Conservation (phyloP, 2,888 invertebrate species). For the Pollenia labialis region DNA sequence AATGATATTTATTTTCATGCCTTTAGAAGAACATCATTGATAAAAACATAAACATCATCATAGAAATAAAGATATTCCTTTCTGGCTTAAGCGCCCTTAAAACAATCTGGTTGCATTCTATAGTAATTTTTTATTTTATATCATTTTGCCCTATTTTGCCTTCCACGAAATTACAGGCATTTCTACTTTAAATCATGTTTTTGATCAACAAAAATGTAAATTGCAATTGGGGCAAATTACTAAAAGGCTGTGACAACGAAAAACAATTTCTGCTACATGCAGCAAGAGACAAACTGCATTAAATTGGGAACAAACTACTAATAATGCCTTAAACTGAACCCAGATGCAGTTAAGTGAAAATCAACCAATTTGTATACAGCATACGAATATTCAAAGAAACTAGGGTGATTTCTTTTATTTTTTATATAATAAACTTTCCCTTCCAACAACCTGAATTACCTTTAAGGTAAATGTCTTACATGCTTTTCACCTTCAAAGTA, state of each 20-base stretch:
- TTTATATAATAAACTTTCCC: slow-evolving; percentile 18
- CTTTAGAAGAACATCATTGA: no score
- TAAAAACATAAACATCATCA: no score
- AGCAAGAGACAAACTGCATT: slow-evolving; percentile 2
- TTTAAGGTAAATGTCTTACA: slow-evolving; percentile 62
- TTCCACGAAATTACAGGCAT: slow-evolving; percentile 9
- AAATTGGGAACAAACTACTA: slow-evolving; percentile 13
- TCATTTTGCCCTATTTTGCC: no score
- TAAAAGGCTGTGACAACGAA: slow-evolving; percentile 54
- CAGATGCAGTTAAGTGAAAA: background rate
- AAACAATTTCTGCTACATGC: slow-evolving; percentile 16
- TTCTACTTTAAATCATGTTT: slow-evolving; percentile 33
- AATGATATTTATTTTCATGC: no score
- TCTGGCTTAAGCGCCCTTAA: no score
- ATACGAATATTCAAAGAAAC: background rate
- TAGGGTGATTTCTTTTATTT: background rate
- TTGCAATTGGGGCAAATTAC: slow-evolving; percentile 15
- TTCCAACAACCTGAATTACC: slow-evolving; percentile 34
- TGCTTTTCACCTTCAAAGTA: slow-evolving; percentile 34
- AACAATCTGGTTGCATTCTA: no score
- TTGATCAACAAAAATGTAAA: slow-evolving; percentile 2
- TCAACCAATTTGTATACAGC: background rate
- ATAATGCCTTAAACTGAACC: slow-evolving; percentile 6
- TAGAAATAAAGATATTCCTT: no score
- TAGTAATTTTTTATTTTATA: no score